Conservation (phyloP, 1,140 invertebrate genomes). For the Zelostemma sp. region DNA sequence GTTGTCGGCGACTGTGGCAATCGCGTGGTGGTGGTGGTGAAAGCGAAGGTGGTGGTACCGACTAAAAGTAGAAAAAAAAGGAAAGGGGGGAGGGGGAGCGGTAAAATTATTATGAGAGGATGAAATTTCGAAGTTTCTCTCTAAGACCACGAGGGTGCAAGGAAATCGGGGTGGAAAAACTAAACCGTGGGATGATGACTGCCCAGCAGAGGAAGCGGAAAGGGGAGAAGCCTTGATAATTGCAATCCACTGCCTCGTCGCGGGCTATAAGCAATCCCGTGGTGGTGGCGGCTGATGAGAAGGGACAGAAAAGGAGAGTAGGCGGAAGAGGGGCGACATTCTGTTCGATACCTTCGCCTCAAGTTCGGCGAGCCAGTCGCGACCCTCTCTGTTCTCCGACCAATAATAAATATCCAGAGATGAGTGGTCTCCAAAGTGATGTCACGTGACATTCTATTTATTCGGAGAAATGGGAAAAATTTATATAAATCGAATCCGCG, state of each 20-base stretch:
- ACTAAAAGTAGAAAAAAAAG: constrained; percentile 37
- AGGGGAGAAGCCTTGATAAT: constrained; percentile 50
- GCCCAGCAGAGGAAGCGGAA: constrained; percentile 28
- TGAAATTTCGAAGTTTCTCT: constrained; percentile 51
- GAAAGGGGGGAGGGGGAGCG: constrained; percentile 14
- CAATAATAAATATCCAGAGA: constrained; percentile 41
- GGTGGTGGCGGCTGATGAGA: constrained; percentile 33
- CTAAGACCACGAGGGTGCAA: constrained; percentile 39
- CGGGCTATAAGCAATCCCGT: constrained; percentile 48
- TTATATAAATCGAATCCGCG: constrained; percentile 34
- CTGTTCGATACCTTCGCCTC: constrained; percentile 35
- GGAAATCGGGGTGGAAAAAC: constrained; percentile 44
- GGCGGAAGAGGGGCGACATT: constrained; percentile 11
- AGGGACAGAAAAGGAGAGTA: constrained; percentile 16
- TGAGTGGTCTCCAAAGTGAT: constrained; percentile 31
- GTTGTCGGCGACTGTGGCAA: constrained; percentile 14
- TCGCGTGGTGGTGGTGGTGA: constrained; percentile 4
- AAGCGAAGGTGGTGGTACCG: constrained; percentile 7
- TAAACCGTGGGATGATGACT: constrained; percentile 29
- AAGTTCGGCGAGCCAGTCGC: constrained; percentile 16
- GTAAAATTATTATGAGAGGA: constrained; percentile 53
- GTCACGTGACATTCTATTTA: constrained; percentile 39
- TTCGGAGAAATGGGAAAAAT: constrained; percentile 25
- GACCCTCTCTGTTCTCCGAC: constrained; percentile 23
- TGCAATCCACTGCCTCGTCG: constrained; percentile 53